Percentiles rank a stretch among this genome's conserved stretches.
phyloP scores from a whole-genome alignment of 2,797 vertebrate genomes.

The Brachyrhaphis roseni region DNA sequence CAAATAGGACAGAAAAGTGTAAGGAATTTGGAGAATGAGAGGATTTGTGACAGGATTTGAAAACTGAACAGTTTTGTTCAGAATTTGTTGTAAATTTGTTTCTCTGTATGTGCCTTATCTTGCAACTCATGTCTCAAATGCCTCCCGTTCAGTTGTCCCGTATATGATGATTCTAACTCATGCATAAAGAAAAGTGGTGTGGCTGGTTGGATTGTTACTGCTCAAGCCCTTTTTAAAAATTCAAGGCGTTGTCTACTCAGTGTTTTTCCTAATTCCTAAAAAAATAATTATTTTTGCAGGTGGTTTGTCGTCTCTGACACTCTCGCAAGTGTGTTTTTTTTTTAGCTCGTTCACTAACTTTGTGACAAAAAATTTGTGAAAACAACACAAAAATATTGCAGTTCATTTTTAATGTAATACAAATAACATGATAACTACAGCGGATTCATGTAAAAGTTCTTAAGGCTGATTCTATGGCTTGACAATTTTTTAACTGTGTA shows the following conservation, averaged over 20 bases:
- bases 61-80: not conserved
- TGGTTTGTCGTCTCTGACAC: not conserved
- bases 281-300: not conserved
- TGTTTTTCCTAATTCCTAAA: slow-evolving; percentile 15
- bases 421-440: no score
- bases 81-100: slow-evolving; percentile 13
- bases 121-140: slow-evolving; percentile 59
- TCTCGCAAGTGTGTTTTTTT: not conserved
- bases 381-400: not conserved
- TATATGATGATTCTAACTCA: slow-evolving; percentile 40
- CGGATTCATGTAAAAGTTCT: no score
- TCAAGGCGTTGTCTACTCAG: slow-evolving; percentile 14
- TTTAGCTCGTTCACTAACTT: not conserved
- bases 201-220: slow-evolving; percentile 57
- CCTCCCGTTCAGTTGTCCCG: slow-evolving; percentile 54
- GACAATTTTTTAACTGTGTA: no score
- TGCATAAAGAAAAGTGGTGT: slow-evolving; percentile 63
- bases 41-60: not conserved
- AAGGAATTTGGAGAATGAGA: not conserved
- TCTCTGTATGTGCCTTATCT: slow-evolving; percentile 46
- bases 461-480: no score
- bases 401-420: not conserved
- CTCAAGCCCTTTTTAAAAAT: slow-evolving; percentile 8
- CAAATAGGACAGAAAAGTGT: not conserved
- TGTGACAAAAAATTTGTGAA: not conserved